Evolutionary conservation across 1,140 invertebrate species (phyloP).

Genomic region (Drosophila tristis): DNA sequence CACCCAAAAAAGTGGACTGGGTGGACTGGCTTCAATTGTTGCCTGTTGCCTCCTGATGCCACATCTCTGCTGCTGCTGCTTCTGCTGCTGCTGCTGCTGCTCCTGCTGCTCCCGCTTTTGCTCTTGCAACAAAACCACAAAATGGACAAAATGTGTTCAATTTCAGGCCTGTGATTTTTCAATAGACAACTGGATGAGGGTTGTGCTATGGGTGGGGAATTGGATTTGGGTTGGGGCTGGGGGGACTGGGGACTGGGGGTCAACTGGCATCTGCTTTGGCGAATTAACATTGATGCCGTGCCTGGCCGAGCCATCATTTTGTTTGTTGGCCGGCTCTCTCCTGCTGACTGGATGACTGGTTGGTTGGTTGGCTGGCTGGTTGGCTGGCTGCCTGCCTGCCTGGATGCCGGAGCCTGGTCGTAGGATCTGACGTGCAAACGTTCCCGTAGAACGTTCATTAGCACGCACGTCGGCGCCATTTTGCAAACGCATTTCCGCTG

Average conservation of each 20-base stretch:
- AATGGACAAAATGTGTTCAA: slow-evolving; percentile 81
- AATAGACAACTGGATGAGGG: slow-evolving; percentile 56
- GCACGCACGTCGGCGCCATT: slow-evolving; percentile 79
- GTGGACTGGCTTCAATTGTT: slow-evolving; percentile 49
- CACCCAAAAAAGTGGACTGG: slow-evolving; percentile 14
- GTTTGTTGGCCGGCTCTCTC: slow-evolving; percentile 40
- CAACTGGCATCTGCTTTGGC: slow-evolving; percentile 62
- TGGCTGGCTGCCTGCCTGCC: slow-evolving; percentile 1
- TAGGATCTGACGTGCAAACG: slow-evolving; percentile 35
- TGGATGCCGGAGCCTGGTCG: slow-evolving; percentile 2
- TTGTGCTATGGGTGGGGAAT: not conserved
- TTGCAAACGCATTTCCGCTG: slow-evolving; percentile 80
- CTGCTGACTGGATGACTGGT: slow-evolving; percentile 13
- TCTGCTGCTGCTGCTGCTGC: slow-evolving; percentile 16
- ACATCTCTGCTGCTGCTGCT: slow-evolving; percentile 13
- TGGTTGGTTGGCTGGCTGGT: slow-evolving; percentile 16
- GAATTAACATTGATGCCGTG: slow-evolving; percentile 76
- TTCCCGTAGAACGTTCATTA: slow-evolving; percentile 68
- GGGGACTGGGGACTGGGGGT: slow-evolving; percentile 8
- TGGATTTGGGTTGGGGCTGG: not conserved
- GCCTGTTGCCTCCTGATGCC: slow-evolving; percentile 46
- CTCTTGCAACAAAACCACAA: slow-evolving; percentile 63
- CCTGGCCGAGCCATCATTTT: slow-evolving; percentile 44
- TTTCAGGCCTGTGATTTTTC: slow-evolving; percentile 80
- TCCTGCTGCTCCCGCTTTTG: slow-evolving; percentile 12